Evolutionary conservation across 1,140 invertebrate species (phyloP), one percentile per base, ranked within the genome.

Genomic region (Teleogryllus occipitalis): DNA sequence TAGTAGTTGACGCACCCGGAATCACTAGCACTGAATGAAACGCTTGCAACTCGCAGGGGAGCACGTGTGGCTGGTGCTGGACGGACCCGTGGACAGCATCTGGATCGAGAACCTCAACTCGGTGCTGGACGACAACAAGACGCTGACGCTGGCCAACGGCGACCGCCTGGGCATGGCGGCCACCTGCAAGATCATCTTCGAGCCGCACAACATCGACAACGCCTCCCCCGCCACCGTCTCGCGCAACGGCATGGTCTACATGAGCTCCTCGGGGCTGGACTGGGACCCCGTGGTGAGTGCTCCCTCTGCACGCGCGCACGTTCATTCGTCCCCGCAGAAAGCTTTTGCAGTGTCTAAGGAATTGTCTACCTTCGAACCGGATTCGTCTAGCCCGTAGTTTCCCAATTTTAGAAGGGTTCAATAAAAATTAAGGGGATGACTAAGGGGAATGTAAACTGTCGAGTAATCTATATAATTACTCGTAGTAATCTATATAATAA

Each of bases 91-190:
- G 0, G 97, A 98, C 84, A 96, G 95, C 83, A 96, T 98, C 82
- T 98, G 97, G 97, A 98, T 98, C 82, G 97, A 98, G 87, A 98
- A 98, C 87, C 90, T 98, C 80, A 98, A 98, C 87, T 98, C 96
- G 0, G 97, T 98, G 0, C 85, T 98, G 48, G 97, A 98, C 86
- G 97, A 98, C 84, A 98, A 98, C 84, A 97, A 97, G 87, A 97
- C 95, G 0, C 85, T 98, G 74, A 97, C 96, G 7, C 87, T 98
- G 80, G 96, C 96, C 18, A 98, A 98, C 85, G 97, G 97, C 39
- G 97, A 98, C 88, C 90, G 97, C 77, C 89, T 98, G 22, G 91
- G 94, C 3, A 98, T 98, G 96, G 92, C 96, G 0, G 91, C 95
- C 0, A 94, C 92, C 8, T 96, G 95, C 80, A 98, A 98, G 87